Evolutionary conservation across 2,797 vertebrate species (phyloP).

Genomic region (Danio aesculapii): DNA sequence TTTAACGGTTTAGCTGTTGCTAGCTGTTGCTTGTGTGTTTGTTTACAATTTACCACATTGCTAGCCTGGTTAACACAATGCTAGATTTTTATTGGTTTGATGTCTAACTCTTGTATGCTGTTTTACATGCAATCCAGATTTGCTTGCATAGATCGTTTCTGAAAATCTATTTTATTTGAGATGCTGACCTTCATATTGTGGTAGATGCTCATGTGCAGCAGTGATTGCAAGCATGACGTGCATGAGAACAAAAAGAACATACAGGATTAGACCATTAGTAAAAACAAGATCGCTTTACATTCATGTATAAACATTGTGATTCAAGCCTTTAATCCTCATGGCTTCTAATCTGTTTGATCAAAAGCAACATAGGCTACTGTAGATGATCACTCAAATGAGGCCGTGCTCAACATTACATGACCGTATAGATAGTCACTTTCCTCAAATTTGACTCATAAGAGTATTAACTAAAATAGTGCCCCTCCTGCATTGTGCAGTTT

Average conservation of each 20-base stretch:
- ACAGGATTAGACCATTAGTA: background rate
- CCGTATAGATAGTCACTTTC: too few species aligned
- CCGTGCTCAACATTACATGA: too few species aligned
- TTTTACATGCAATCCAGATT: background rate
- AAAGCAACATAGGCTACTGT: too few species aligned
- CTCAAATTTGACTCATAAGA: too few species aligned
- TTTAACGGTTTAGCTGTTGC: too few species aligned
- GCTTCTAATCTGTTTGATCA: conserved; percentile 3
- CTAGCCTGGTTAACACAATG: too few species aligned
- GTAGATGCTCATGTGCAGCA: background rate
- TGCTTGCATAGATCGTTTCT: background rate
- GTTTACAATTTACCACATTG: too few species aligned
- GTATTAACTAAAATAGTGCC: too few species aligned
- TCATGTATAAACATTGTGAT: conserved; percentile 1
- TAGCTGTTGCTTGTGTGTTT: too few species aligned
- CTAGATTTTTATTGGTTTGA: too few species aligned
- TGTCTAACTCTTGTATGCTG: background rate
- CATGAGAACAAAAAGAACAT: background rate
- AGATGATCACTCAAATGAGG: conserved; percentile 13
- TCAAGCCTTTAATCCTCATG: conserved; percentile 12
- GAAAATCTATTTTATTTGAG: background rate
- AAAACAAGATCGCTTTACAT: background rate
- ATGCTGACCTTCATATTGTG: background rate
- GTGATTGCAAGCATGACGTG: background rate
- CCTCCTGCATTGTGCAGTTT: too few species aligned